Evolutionary conservation across 2,113 vertebrate species (phyloP).

Genomic region (Daboia siamensis): DNA sequence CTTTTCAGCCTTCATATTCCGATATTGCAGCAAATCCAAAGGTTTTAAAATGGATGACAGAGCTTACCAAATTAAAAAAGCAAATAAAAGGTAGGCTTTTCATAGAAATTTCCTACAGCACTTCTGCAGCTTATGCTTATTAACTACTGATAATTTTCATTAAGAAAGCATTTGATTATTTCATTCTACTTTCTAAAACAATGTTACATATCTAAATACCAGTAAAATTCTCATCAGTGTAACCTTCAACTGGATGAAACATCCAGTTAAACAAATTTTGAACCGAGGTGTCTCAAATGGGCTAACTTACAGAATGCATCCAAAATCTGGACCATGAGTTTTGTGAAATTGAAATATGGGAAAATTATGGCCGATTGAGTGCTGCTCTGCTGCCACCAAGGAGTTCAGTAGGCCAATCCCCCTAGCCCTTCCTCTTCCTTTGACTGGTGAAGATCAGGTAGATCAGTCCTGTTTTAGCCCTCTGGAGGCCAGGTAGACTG

Average conservation of each 20-base stretch:
- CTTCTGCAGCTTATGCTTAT: background rate
- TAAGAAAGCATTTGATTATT: background rate
- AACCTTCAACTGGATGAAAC: background rate
- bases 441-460: background rate
- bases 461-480: background rate
- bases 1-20: conserved; percentile 86
- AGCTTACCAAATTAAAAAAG: conserved; percentile 92
- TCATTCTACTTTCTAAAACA: background rate
- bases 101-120: background rate
- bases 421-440: background rate
- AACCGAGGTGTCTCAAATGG: background rate
- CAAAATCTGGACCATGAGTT: background rate
- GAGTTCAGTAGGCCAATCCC: background rate
- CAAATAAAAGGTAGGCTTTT: conserved; percentile 90
- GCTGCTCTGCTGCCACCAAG: background rate
- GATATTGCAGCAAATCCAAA: conserved; percentile 97
- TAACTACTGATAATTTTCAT: background rate
- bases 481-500: background rate
- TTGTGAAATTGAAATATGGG: background rate
- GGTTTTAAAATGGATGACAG: conserved; percentile 98
- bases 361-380: background rate
- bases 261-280: background rate
- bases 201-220: background rate
- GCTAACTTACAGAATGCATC: background rate
- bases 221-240: background rate